Evolutionary conservation across 2,797 vertebrate species (phyloP), one percentile per base, ranked within the genome.

Genomic region (Lithobates sylvaticus): DNA sequence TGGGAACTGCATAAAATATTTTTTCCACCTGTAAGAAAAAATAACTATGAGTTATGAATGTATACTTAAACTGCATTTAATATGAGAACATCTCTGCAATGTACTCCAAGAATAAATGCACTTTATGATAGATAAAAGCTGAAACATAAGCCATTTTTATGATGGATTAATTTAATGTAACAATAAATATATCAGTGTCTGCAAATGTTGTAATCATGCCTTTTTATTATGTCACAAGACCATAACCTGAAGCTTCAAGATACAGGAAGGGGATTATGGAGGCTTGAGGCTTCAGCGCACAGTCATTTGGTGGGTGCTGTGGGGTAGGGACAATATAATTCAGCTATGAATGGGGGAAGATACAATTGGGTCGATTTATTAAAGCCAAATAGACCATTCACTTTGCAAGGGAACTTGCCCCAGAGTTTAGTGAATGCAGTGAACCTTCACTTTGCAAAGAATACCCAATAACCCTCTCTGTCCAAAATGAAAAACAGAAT

Each of bases 21-120:
- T 42, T 64, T 83, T 87, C 81, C 81, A 87, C 81, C 81, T 79
- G 81, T 83, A 68, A 77, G 42, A 76, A 83, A 86, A 86, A 86
- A 86, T 76, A 76, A 69, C 80, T 72, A 50, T 86, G 80, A 86
- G 54, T 86, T 86, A 79, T 87, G 69, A 79, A 75, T 83, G 76
- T 87, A 83, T 83, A 83, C 81, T 83, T 34, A 72, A 87, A 79
- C 42, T 39, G 69, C 2, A 26, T 83, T 83, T 83, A 83, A 83
- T 69, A 83, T 67, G 81, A 83, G 34, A 29, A 75, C 58, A 83
- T 58, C 58, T n/a, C 76, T 79, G 70, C 68, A 67, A 77, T 81
- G n/a, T 34, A 73, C 80, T 74, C 58, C 42, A 76, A 77, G 54
- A 73, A 68, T 32, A 65, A 73, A 83, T 79, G 81, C 18, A 76